Base-by-base conservation (phyloP, 2,888 invertebrate species). In the Elegia similella region DNA sequence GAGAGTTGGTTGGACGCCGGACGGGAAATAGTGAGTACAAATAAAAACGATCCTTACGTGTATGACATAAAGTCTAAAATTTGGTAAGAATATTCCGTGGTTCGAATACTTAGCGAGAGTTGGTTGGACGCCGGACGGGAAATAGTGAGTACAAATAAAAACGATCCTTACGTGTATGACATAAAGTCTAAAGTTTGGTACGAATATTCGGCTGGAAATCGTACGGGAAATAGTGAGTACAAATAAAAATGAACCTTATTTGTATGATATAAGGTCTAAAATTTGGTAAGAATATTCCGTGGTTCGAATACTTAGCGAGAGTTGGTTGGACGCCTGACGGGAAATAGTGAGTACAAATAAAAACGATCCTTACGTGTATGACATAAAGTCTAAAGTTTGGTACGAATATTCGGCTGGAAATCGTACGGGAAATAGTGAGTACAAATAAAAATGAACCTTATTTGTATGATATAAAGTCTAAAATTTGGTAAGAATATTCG, bases 31-130 rank as follows among this genome's bases (percentile, higher is more conserved):
- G 98, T 98, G 88, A 94, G 95, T 93, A 23, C 23, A 23, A 5
- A 23, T n/a, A n/a, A n/a, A n/a, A n/a, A n/a, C n/a, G n/a, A n/a
- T n/a, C 34, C 34, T 34, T 34, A 34, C 10, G 0, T 34, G 2
- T 34, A 10, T 34, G 10, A 2, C 8, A 34, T 34, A 34, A 34
- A 12, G 32, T 32, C 6, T 1, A 32, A 1, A 32, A 12, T 34
- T 34, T 34, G 8, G 34, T 3, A 12, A 2, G 2, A 12, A 10
- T 10, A 34, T 98, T 80, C 96, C 98, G 0, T 97, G 97, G 96
- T 95, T 96, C 90, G 99, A 99, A 78, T 99, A 99, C 85, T 92
- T 99, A 64, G 97, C 98, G 0, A 90, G 99, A 65, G 97, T 96
- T 12, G 99, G 98, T 0, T 99, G 99, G 99, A 97, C 97, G 0